These are phyloP conservation scores for Agrilus cyanescens DNA, from an alignment of 2,888 invertebrate species.

Conservation along the genomic window DNA sequence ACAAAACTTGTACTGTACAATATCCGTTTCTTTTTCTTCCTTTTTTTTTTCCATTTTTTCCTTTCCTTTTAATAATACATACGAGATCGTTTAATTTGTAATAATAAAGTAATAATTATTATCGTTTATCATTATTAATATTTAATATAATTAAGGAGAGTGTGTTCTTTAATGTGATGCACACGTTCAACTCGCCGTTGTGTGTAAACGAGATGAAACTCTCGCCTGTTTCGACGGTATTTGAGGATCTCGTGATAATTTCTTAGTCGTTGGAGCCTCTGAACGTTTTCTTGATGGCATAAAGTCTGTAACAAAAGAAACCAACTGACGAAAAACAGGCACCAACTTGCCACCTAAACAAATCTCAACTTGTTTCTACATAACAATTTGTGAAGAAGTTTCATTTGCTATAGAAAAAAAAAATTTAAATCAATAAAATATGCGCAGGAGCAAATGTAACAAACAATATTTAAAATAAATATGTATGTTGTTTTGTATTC, in stretches of 20 bases:
- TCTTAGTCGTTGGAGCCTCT: constrained; percentile 36
- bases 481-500: no score
- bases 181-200: constrained; percentile 10
- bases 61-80: constrained; percentile 13
- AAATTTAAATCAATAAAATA: no score
- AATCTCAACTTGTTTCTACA: no score
- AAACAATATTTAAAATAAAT: no score
- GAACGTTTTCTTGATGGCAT: constrained; percentile 48
- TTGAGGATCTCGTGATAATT: constrained; percentile 38
- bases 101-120: background rate
- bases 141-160: constrained; percentile 8
- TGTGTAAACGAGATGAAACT: constrained; percentile 26
- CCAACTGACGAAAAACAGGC: constrained; percentile 6
- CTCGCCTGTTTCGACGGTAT: constrained; percentile 36
- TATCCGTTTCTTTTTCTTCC: background rate
- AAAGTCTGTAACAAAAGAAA: constrained; percentile 48
- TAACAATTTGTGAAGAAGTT: no score
- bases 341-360: no score
- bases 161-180: constrained; percentile 3
- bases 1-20: constrained; percentile 15
- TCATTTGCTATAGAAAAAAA: no score
- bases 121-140: no score
- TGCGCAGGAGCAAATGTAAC: no score
- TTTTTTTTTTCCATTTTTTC: background rate
- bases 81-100: constrained; percentile 15